phyloP scores from a whole-genome alignment of 2,888 invertebrate species.

The Globia sparganii region DNA sequence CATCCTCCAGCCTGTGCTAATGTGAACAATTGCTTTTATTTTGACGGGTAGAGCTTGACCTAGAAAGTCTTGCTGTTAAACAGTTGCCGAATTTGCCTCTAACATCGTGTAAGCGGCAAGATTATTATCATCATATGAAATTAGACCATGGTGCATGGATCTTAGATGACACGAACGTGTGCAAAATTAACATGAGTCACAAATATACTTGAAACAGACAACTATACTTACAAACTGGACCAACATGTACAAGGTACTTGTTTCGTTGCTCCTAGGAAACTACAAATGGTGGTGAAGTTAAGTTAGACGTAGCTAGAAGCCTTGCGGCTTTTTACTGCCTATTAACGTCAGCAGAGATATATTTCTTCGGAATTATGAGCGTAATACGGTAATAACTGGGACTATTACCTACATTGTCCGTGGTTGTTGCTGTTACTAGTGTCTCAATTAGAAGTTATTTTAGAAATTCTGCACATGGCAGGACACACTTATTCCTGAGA shows the following conservation, averaged over 20 bases:
- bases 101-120: neutral
- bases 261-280: conserved; percentile 12
- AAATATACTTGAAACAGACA: conserved; percentile 4
- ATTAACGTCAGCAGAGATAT: conserved; percentile 56
- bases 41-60: neutral
- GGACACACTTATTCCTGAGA: neutral
- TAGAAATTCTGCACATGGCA: neutral
- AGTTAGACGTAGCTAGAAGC: conserved; percentile 7
- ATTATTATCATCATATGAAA: neutral
- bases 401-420: conserved; percentile 42
- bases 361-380: conserved; percentile 50
- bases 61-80: too few species aligned
- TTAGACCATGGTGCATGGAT: neutral
- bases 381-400: conserved; percentile 35
- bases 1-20: neutral
- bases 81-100: neutral
- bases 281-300: conserved; percentile 11
- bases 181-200: neutral
- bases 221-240: neutral
- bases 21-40: neutral
- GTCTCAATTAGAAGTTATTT: conserved; percentile 28
- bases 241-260: neutral
- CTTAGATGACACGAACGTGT: neutral
- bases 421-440: conserved; percentile 3
- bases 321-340: conserved; percentile 52